Base-by-base conservation (phyloP, 2,113 vertebrate genomes). In the Regulus satrapa region DNA sequence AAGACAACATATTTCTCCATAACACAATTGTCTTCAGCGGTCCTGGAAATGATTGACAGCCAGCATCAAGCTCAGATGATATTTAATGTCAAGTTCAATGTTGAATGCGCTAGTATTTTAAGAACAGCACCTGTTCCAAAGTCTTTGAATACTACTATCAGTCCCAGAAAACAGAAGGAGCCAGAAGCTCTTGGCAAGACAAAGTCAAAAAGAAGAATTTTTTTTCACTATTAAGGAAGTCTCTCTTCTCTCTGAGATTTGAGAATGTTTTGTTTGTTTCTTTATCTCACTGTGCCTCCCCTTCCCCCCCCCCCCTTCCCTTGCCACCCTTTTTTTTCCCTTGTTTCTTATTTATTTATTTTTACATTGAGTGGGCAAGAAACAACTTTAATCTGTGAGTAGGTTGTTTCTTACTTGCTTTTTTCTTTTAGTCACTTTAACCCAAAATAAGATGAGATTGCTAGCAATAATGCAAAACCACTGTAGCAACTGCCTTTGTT, bases 121-220 rank as follows among this genome's bases (percentile, higher is more conserved):
- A 93, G 68, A 94, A 84, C 51, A 89, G 68, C 63, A 72, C 68
- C 64, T 93, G 92, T 84, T 96, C 43, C 34, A 49, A 81, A 92
- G 61, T 6, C 69, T 95, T 78, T 81, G 80, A 89, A 59, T 88
- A n/a, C 69, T 92, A 69, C 85, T 93, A 87, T 48, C 45, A 69
- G 45, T 62, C 69, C n/a, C 4, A 3, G 64, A 81, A 95, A 95
- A 76, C 77, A 84, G 76, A 90, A 77, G 73, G 73, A 94, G 24
- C 5, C 32, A 78, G 51, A 83, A 81, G 10, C 24, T 74, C 18
- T 78, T 81, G 51, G 76, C 61, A 90, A 85, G 28, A 88, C 12
- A 58, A 92, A 71, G 52, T 34, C 23, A 41, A 62, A 91, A 93
- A 84, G 48, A 61, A 1, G 18, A 41, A 51, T 40, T 55, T 45